phyloP scores from a whole-genome alignment of 2,113 vertebrate species.

The Hepsetus odoe region DNA sequence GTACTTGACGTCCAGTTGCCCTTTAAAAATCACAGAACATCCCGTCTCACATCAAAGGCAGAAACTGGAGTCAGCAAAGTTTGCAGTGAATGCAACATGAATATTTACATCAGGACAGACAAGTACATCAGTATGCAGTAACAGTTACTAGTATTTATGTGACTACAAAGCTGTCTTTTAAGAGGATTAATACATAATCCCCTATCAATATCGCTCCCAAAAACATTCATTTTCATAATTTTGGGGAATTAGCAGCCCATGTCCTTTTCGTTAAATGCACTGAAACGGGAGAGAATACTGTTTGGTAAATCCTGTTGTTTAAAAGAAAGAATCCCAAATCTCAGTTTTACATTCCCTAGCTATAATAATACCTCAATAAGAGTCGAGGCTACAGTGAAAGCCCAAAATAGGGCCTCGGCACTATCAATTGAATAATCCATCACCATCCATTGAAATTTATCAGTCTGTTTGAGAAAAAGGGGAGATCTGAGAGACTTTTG shows the following conservation, averaged over 20 bases:
- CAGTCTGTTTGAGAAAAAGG: neutral
- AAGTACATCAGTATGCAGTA: constrained; percentile 24
- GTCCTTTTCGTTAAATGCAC: neutral
- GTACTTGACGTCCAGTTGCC: constrained; percentile 72
- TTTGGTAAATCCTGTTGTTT: neutral
- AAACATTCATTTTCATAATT: constrained; percentile 41
- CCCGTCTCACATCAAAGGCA: neutral
- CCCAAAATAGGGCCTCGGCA: neutral
- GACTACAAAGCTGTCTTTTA: constrained; percentile 31
- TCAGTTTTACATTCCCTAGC: neutral
- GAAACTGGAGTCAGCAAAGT: neutral
- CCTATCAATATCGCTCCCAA: constrained; percentile 31
- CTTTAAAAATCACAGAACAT: constrained; percentile 58
- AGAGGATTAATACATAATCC: constrained; percentile 49
- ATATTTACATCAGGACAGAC: constrained; percentile 28
- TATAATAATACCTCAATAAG: too few relatives aligned
- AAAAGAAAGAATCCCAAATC: neutral
- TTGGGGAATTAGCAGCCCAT: constrained; percentile 1
- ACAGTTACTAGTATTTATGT: constrained; percentile 23
- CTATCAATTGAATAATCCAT: neutral
- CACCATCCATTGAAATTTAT: neutral
- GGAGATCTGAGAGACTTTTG: neutral
- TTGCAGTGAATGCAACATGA: neutral
- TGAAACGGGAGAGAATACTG: neutral
- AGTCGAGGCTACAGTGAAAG: neutral